Evolutionary conservation across 1,140 invertebrate species (phyloP).

Genomic region (Philotrypesis tridentata): DNA sequence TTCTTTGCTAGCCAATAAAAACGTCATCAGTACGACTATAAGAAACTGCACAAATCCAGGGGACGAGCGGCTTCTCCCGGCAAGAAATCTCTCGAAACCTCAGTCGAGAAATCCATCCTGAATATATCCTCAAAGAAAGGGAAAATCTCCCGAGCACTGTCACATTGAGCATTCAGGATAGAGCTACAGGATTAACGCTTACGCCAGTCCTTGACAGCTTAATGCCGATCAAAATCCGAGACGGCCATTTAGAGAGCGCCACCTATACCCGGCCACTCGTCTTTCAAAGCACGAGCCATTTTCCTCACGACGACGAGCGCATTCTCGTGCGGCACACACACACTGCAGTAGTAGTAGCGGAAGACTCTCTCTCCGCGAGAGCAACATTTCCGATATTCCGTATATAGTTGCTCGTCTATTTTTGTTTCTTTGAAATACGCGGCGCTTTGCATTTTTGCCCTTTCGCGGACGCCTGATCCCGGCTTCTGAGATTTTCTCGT

Average conservation of each 20-base stretch:
- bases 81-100: background rate
- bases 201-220: constrained; percentile 66
- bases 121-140: constrained; percentile 27
- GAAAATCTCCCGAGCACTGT: background rate
- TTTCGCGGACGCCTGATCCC: constrained; percentile 1
- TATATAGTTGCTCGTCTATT: background rate
- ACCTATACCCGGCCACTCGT: background rate
- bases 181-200: constrained; percentile 55
- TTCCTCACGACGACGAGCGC: background rate
- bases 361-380: too few species aligned
- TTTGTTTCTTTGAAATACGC: constrained; percentile 31
- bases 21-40: too few species aligned
- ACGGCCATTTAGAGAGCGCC: constrained; percentile 50
- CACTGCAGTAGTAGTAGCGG: too few species aligned
- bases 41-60: too few species aligned
- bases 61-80: too few species aligned
- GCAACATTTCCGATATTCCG: background rate
- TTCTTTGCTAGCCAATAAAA: too few species aligned
- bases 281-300: background rate
- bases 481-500: background rate
- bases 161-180: constrained; percentile 47
- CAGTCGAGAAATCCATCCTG: background rate
- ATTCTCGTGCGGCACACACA: background rate
- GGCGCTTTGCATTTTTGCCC: constrained; percentile 45
- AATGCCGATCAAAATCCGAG: constrained; percentile 68